A percentile compares a stretch with the other conserved stretches of the same genome.
Conservation (phyloP, 2,113 vertebrate genomes). For the Willisornis vidua region DNA sequence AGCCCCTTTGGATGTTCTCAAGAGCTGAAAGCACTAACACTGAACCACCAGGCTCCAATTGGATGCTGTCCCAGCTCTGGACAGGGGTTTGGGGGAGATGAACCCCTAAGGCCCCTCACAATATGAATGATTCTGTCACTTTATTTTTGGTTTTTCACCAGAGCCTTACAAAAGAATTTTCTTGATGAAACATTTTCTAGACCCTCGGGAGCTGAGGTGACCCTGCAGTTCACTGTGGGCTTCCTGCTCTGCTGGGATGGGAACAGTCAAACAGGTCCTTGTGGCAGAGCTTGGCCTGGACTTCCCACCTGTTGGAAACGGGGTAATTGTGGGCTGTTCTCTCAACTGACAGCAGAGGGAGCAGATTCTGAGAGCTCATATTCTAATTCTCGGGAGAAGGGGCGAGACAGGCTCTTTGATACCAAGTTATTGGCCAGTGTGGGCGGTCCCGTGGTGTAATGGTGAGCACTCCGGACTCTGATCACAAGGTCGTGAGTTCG, state of each 20-base stretch:
- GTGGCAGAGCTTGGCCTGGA: not conserved
- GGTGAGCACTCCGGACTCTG: too few relatives aligned
- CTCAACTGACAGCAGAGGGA: not conserved
- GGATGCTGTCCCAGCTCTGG: not conserved
- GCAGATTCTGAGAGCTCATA: not conserved
- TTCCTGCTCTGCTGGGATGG: not conserved
- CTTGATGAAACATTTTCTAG: not conserved
- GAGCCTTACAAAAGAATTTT: not conserved
- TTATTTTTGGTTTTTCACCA: not conserved
- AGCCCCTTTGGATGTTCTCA: not conserved
- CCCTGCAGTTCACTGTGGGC: not conserved
- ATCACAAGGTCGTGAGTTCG: too few relatives aligned
- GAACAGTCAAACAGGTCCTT: not conserved
- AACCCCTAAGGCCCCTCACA: not conserved
- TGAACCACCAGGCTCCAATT: not conserved
- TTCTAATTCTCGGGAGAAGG: not conserved
- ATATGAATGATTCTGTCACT: not conserved
- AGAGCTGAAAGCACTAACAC: not conserved
- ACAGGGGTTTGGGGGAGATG: not conserved
- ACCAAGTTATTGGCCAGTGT: not conserved
- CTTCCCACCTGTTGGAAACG: not conserved
- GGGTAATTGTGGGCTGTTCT: not conserved
- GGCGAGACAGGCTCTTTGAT: not conserved
- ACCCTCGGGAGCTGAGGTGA: not conserved
- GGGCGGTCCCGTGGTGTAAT: too few relatives aligned